Conservation (phyloP, 2,797 vertebrate species). For the Paguma larvata region DNA sequence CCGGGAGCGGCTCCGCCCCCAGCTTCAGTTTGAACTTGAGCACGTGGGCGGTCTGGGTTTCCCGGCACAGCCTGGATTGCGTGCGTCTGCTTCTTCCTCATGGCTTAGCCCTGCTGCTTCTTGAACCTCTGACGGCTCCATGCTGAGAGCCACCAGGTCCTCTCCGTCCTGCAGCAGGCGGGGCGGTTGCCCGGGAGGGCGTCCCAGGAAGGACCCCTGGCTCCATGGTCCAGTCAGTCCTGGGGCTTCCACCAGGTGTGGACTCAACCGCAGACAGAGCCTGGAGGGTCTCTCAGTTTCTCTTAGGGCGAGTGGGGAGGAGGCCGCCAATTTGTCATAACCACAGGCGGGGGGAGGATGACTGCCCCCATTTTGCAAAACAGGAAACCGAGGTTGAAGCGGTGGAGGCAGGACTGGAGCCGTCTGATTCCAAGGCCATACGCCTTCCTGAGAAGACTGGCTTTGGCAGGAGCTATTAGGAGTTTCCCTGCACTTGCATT, state of each 20-base stretch:
- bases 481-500: background rate
- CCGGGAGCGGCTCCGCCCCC: accelerated
- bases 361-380: background rate
- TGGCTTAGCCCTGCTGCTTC: background rate
- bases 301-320: background rate
- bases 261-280: background rate
- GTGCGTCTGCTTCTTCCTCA: background rate
- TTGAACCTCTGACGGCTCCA: accelerated
- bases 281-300: background rate
- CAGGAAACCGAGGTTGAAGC: background rate
- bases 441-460: background rate
- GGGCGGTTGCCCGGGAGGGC: background rate
- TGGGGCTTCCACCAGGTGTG: too few relatives aligned
- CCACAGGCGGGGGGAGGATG: background rate
- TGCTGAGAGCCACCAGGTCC: background rate
- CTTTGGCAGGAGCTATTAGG: background rate
- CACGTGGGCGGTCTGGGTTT: background rate
- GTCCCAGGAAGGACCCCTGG: background rate
- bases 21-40: constrained; percentile 56
- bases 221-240: background rate
- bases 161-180: background rate
- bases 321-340: background rate
- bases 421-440: background rate
- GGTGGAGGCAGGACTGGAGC: background rate
- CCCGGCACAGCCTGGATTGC: background rate